Conservation (phyloP, 2,113 vertebrate genomes). For the Porphyrio hochstetteri region DNA sequence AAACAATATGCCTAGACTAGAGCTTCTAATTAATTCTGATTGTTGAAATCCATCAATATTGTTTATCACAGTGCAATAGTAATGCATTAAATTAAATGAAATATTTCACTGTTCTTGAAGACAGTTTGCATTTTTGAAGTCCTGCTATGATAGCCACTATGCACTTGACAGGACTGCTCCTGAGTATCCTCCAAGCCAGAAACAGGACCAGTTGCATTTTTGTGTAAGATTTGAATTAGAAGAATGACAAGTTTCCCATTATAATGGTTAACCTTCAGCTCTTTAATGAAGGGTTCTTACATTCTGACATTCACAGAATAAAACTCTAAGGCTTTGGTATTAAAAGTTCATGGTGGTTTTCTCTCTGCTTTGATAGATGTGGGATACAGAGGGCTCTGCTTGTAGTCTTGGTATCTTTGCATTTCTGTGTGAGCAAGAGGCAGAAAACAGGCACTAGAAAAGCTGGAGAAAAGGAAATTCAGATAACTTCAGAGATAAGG, state of each 20-base stretch:
- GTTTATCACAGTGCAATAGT: not conserved
- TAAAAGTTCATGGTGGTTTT: not conserved
- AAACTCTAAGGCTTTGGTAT: not conserved
- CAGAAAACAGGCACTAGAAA: not conserved
- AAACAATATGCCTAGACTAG: not conserved
- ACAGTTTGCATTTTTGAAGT: not conserved
- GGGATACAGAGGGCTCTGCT: not conserved
- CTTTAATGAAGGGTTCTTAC: not conserved
- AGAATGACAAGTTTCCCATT: not conserved
- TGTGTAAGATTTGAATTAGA: not conserved
- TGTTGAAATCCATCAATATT: not conserved
- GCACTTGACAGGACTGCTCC: not conserved
- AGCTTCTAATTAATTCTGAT: not conserved
- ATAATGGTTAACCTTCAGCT: not conserved
- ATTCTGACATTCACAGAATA: not conserved
- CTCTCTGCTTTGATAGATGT: not conserved
- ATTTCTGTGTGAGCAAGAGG: not conserved
- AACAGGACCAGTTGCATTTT: not conserved
- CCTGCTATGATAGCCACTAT: not conserved
- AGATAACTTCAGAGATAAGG: conserved; percentile 2
- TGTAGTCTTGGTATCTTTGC: not conserved
- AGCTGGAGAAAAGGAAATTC: not conserved
- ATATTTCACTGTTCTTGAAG: not conserved
- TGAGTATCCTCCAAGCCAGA: not conserved
- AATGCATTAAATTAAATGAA: not conserved